phyloP scores from a whole-genome alignment of 2,113 vertebrate genomes.

The Tachycineta bicolor region DNA sequence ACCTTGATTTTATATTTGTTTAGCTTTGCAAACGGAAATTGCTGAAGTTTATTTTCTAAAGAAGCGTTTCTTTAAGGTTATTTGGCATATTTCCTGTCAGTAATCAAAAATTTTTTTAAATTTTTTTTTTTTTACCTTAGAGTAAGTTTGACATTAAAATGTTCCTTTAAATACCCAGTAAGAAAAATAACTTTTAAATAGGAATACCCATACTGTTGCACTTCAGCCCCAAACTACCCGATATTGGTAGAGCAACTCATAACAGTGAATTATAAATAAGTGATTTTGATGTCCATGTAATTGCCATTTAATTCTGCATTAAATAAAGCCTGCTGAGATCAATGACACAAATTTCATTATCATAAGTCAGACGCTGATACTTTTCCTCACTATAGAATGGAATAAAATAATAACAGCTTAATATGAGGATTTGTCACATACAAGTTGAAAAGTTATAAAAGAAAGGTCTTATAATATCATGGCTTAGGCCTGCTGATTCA shows the following conservation, averaged over 20 bases:
- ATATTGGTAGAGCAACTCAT: not conserved
- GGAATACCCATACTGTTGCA: not conserved
- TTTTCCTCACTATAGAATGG: not conserved
- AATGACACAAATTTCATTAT: not conserved
- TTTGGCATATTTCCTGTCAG: not conserved
- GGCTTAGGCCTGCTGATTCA: not conserved
- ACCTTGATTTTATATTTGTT: not conserved
- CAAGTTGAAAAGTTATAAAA: not conserved
- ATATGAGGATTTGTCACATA: not conserved
- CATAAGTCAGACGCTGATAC: not conserved
- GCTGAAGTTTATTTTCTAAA: not conserved
- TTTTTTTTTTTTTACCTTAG: not conserved
- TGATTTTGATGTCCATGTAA: not conserved
- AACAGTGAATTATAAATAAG: not conserved
- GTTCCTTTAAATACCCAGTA: not conserved
- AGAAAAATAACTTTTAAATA: not conserved
- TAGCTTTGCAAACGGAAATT: not conserved
- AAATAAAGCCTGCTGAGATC: not conserved
- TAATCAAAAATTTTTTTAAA: not conserved
- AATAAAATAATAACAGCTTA: not conserved
- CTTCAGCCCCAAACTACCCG: not conserved
- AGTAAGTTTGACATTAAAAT: not conserved
- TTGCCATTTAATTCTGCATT: not conserved
- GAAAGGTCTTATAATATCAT: not conserved
- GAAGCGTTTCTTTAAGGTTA: not conserved